phyloP scores from a whole-genome alignment of 2,113 vertebrate genomes.

The Girardinichthys multiradiatus region DNA sequence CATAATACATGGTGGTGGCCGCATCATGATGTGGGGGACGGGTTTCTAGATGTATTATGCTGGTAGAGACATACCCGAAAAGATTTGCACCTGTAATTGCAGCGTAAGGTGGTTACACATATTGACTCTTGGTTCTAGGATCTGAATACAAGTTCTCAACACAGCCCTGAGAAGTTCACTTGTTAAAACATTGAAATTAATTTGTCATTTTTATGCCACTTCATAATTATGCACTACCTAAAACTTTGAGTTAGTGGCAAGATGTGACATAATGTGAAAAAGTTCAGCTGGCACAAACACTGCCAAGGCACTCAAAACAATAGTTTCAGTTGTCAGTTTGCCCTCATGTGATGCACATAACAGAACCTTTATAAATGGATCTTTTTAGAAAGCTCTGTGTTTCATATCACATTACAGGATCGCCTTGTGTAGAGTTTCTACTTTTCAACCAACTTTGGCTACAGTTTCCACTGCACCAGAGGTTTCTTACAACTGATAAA shows the following conservation, averaged over 20 bases:
- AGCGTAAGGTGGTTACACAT: neutral
- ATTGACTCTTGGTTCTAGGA: neutral
- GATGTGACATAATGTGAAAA: neutral
- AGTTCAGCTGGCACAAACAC: neutral
- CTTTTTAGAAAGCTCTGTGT: constrained; percentile 3
- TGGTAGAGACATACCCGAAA: neutral
- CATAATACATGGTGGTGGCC: no score
- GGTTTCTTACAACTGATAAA: constrained; percentile 3
- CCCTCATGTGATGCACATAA: neutral
- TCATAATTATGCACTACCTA: neutral
- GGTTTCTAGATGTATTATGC: neutral
- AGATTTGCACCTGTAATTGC: neutral
- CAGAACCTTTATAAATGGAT: neutral
- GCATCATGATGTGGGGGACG: no score
- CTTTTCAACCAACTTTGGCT: neutral
- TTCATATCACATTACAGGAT: neutral
- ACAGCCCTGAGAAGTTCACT: neutral
- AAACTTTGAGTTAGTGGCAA: no score
- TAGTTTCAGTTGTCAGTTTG: no score
- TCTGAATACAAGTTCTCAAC: neutral
- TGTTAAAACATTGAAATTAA: neutral
- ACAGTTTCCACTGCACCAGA: constrained; percentile 4
- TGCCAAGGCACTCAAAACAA: no score
- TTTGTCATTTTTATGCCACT: no score
- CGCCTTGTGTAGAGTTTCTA: constrained; percentile 16